Evolutionary conservation across 1,140 invertebrate genomes (phyloP), one percentile per base, ranked within the genome.

Genomic region (Cydia pomonella): DNA sequence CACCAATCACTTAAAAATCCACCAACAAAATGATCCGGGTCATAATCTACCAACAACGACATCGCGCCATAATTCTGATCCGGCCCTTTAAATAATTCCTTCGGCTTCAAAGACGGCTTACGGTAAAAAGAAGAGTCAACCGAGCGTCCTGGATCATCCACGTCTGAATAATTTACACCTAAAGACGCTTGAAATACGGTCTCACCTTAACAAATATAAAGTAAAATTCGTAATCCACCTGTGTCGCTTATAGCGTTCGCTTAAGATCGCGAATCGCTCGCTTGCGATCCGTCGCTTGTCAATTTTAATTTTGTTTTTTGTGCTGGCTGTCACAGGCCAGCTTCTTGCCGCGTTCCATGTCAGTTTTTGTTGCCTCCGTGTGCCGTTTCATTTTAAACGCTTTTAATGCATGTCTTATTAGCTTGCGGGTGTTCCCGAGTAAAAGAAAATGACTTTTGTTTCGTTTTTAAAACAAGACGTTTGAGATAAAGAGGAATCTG

Each of bases 131-230:
- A 79, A 81, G 79, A 82, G 79, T 79, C 80, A 83, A 77, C 78
- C 79, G 72, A 82, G 81, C 81, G 77, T 84, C 77, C 76, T 63
- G 76, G 87, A 88, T 86, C 86, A 89, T 79, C 79, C 80, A 76
- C 75, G 78, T 88, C 85, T 88, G 83, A 90, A 90, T 88, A 87
- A 89, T 90, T 90, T 87, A 88, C 87, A 88, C 83, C 82, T 85
- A 84, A 86, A 88, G 81, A 84, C 81, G 83, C 82, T 78, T 76
- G 82, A 78, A 84, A 81, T 78, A 79, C 78, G 78, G 76, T 53
- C 77, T 69, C 71, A 73, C 63, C 25, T 63, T 74, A 75, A 71
- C 80, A 72, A 44, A 44, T 29, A 16, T 66, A 33, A 38, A 69
- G 64, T 69, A 41, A 38, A 69, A 69, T 33, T 33, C 64, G 41